phyloP scores from a whole-genome alignment of 2,113 vertebrate genomes.

The Damaliscus lunatus region DNA sequence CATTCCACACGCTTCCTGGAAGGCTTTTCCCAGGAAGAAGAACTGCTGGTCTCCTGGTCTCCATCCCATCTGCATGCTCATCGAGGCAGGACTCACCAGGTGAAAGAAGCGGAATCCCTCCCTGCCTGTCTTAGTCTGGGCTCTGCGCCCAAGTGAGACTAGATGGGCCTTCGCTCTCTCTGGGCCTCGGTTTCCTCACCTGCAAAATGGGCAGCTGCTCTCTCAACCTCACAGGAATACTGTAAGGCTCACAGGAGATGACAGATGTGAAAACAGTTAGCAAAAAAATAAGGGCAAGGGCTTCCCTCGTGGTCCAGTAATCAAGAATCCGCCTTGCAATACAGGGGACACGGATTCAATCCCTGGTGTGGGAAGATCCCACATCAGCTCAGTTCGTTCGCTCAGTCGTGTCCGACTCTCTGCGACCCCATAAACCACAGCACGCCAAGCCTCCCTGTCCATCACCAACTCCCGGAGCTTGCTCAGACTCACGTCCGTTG shows the following conservation, averaged over 20 bases:
- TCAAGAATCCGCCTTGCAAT: not conserved
- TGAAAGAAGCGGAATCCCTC: too few relatives aligned
- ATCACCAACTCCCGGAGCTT: not conserved
- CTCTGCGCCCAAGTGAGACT: accelerated
- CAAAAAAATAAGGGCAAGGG: not conserved
- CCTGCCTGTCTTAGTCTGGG: too few relatives aligned
- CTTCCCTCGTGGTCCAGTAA: not conserved
- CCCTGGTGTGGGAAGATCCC: not conserved
- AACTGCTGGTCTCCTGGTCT: not conserved
- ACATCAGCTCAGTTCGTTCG: not conserved
- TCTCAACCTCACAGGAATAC: not conserved
- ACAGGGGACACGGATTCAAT: not conserved
- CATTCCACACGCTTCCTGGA: not conserved
- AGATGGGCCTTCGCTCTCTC: not conserved
- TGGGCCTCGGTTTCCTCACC: not conserved
- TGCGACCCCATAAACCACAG: accelerated
- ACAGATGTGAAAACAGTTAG: not conserved
- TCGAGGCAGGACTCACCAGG: accelerated
- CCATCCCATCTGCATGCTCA: not conserved
- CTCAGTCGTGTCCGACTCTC: accelerated
- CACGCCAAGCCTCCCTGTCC: not conserved
- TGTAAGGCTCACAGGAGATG: not conserved
- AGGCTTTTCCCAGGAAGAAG: not conserved
- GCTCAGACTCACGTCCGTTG: not conserved
- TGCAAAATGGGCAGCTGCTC: not conserved